Conservation (phyloP, 2,113 vertebrate species). For the Caloenas nicobarica region DNA sequence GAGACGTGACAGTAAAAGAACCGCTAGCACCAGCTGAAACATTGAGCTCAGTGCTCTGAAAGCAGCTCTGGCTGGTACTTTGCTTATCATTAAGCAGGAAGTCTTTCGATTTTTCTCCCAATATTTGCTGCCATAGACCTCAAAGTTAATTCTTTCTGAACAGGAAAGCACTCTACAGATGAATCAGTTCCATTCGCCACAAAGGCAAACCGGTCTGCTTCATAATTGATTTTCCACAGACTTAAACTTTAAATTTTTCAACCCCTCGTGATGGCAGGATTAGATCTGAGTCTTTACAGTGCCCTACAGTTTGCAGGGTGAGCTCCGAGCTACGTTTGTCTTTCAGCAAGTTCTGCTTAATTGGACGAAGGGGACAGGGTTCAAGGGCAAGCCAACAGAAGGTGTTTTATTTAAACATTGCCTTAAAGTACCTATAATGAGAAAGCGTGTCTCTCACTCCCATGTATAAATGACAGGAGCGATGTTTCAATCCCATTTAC, state of each 20-base stretch:
- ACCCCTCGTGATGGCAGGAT: constrained; percentile 50
- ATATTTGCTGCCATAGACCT: not conserved
- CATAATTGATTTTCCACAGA: constrained; percentile 64
- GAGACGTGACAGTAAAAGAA: not conserved
- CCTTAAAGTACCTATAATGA: constrained; percentile 22
- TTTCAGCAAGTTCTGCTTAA: constrained; percentile 62
- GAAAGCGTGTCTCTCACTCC: not conserved
- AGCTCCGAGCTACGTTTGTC: constrained; percentile 37
- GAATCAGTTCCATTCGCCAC: not conserved
- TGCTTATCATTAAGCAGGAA: not conserved
- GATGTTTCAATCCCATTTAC: not conserved
- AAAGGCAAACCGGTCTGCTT: constrained; percentile 41
- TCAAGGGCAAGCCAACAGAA: constrained; percentile 66
- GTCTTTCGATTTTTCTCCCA: not conserved
- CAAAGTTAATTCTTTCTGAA: not conserved
- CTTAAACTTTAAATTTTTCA: constrained; percentile 59
- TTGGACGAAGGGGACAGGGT: constrained; percentile 59
- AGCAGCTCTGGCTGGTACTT: not conserved
- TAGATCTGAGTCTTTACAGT: constrained; percentile 35
- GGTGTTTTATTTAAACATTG: constrained; percentile 64
- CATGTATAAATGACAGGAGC: not conserved
- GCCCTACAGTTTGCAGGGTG: not conserved
- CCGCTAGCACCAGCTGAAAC: not conserved
- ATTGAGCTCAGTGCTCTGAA: not conserved
- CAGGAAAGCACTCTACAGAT: not conserved